Base-by-base conservation (phyloP, 2,113 vertebrate species). In the Oxyura jamaicensis region DNA sequence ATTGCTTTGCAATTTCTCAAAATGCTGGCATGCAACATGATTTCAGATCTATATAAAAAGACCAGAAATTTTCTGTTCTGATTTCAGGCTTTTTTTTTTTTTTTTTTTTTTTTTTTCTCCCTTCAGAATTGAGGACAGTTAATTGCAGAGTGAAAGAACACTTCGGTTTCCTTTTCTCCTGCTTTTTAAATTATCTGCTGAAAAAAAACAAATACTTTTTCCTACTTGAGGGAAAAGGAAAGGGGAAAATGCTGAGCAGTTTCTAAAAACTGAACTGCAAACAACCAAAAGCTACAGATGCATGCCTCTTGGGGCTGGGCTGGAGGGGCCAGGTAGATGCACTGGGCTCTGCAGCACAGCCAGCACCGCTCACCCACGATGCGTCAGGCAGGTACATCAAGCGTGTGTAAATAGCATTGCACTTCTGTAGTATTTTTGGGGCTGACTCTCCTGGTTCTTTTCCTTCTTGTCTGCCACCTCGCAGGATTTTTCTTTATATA, bases 371-470 rank as follows among this genome's bases (percentile, higher is more conserved):
- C 42, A 0, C 1, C 67, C 1, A 16, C 6, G 2, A 1, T 6
- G 81, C 83, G 31, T 2, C 7, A 2, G 53, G 1, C 4, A 13
- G 3, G 2, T 0, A 0, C 50, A 62, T 55, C 76, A 18, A 6
- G 81, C 21, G 1, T 6, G 8, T 44, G 1, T 13, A 6, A 62
- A 15, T 52, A 79, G 41, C 2, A 0, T 15, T 6, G 67, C 11
- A 1, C 25, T 6, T 6, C 0, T 5, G 4, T 22, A 10, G 22
- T 1, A 0, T 6, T 58, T 41, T 11, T 1, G 2, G 67, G 36
- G 50, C 78, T 63, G 68, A 14, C 8, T 55, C 67, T 86, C 86
- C 68, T 2, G 2, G 17, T 58, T 10, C 58, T 50, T 39, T 53
- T 15, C 65, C 16, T 35, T 62, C 71, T 14, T 14, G 1, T 41